A percentile compares a stretch with the other conserved stretches of the same genome.
Conservation (phyloP, 1,140 invertebrate genomes). For the Cataglyphis hispanica region DNA sequence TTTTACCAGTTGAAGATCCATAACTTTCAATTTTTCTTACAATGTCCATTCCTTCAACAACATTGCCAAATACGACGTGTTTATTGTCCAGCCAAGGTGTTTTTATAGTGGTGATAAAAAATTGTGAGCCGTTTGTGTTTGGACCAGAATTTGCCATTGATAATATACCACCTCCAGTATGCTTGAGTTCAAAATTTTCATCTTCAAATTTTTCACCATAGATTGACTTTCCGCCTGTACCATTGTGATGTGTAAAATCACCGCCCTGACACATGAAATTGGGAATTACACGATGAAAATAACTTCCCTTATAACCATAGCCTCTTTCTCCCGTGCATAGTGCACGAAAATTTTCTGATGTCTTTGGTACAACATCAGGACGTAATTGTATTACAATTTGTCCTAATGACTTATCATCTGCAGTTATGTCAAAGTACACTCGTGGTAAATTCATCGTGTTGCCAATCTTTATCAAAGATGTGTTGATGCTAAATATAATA, state of each 20-base stretch:
- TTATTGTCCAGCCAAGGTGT: conserved; percentile 94
- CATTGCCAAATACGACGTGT: conserved; percentile 95
- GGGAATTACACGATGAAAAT: conserved; percentile 95
- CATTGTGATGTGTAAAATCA: conserved; percentile 93
- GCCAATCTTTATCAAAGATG: not conserved
- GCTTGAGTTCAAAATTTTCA: conserved; percentile 93
- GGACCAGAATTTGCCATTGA: conserved; percentile 94
- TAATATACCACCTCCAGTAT: conserved; percentile 91
- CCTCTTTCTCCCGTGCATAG: conserved; percentile 94
- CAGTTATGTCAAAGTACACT: conserved; percentile 92
- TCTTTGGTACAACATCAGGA: conserved; percentile 91
- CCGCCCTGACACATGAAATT: conserved; percentile 95
- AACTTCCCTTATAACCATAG: conserved; percentile 92
- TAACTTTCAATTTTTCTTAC: conserved; percentile 93
- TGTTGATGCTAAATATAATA: conserved; percentile 3
- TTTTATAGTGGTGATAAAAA: conserved; percentile 93
- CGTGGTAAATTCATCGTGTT: conserved; percentile 90
- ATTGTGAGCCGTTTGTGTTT: conserved; percentile 95
- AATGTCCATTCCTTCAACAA: conserved; percentile 94
- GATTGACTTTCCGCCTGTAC: conserved; percentile 93
- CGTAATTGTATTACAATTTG: conserved; percentile 92
- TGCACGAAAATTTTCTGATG: conserved; percentile 93
- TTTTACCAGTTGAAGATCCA: conserved; percentile 94
- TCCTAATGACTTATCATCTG: conserved; percentile 89
- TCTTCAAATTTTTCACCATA: conserved; percentile 93